Evolutionary conservation across 2,888 invertebrate species (phyloP), one percentile per base, ranked within the genome.

Genomic region (Scaptomyza flava): DNA sequence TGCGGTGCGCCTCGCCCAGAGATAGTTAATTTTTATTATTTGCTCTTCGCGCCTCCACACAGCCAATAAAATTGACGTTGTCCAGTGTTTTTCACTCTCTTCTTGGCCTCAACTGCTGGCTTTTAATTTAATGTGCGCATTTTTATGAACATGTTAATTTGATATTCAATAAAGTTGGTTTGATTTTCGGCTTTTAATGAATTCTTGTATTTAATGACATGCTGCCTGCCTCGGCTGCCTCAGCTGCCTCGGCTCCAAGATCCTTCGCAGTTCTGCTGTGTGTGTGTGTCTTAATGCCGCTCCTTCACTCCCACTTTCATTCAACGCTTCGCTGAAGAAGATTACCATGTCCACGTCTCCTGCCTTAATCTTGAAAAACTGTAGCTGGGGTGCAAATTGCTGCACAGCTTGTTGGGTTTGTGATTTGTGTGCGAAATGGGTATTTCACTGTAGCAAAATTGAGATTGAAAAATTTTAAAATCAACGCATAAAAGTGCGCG

Each of bases 141-240:
- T 88, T 88, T 88, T 89, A 88, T 86, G 87, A 89, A 82, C 87
- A 82, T 85, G 89, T 88, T 88, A 86, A 88, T 89, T 89, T 88
- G 83, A 81, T 85, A 85, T 89, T 87, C 86, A 82, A 89, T 87
- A 86, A 87, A 87, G 78, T 86, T 73, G 81, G 78, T 80, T 89
- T 83, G 85, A 85, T 83, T 87, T 87, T 85, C 79, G 87, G 77
- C 83, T 85, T 86, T 89, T 89, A 88, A 88, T 85, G 85, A 79
- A 87, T 87, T 80, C 74, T 67, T 72, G 70, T 75, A 74, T 82
- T 86, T 86, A 85, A 86, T 85, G 85, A 84, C 77, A 72, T 64
- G 54, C 72, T 56, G 60, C 64, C 48, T 50, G 51, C 61, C 54
- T 36, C 14, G 33, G 36, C 43, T 53, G 34, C 30, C 47, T 7